Evolutionary conservation across 1,140 invertebrate species (phyloP), one percentile per base, ranked within the genome.

Genomic region (Achroia grisella): DNA sequence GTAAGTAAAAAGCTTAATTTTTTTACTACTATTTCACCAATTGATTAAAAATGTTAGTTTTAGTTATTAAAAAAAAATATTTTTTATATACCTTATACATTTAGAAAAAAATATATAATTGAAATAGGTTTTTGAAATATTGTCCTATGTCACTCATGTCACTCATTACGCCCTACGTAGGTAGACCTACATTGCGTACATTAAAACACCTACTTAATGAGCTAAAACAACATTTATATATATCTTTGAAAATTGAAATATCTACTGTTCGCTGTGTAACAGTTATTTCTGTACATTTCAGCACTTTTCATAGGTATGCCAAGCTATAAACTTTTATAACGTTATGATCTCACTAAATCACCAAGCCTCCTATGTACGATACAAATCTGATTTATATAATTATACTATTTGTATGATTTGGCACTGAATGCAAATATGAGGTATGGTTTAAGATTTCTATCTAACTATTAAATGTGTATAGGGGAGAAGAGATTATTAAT

Each of bases 241-340:
- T 37, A 17, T n/a, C n/a, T 37, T 8, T n/a, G 12, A n/a, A 37
- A 37, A 15, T 37, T 37, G 33, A 17, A 17, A 37, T 2, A 12
- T 10, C 12, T 30, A 11, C 35, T 39, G 44, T 47, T 50, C 41
- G 32, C 42, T 48, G n/a, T 13, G 34, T 35, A 37, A 27, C 35
- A 44, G 62, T 61, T 75, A 75, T 68, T 75, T 72, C 62, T 52
- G 48, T 55, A 42, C 46, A 37, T 63, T 61, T 62, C 56, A 58
- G 53, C 60, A 51, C 58, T 61, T 56, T 60, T 39, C 28, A 34
- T 50, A 46, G 62, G 60, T 43, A 64, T 54, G 63, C 63, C 58
- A 44, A 50, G 49, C 67, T 36, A 47, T 75, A 75, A 72, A 72
- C 40, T 66, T 75, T 74, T 67, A 71, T 53, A 49, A 67, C 56